phyloP scores from a whole-genome alignment of 1,140 invertebrate species.

The Nixonia krombeini region DNA sequence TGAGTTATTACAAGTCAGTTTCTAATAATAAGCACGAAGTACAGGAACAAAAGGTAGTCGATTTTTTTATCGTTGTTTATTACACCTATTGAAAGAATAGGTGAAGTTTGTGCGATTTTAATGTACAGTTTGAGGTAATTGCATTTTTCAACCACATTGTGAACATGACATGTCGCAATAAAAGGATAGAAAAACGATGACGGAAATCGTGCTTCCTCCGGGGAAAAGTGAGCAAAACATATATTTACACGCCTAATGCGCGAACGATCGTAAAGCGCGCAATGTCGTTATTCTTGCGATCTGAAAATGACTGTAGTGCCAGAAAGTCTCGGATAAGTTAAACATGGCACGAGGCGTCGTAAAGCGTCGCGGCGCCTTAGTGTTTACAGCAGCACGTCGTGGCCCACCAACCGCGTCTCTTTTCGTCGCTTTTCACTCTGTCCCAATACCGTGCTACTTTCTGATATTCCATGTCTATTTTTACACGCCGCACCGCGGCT shows the following conservation, averaged over 20 bases:
- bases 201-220: too few species aligned
- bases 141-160: too few species aligned
- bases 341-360: slow-evolving; percentile 65
- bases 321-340: slow-evolving; percentile 64
- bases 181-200: slow-evolving; percentile 36
- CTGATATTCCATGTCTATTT: slow-evolving; percentile 41
- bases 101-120: too few species aligned
- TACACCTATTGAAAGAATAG: too few species aligned
- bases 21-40: too few species aligned
- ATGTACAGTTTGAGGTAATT: too few species aligned
- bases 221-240: slow-evolving; percentile 40
- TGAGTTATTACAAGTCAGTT: too few species aligned
- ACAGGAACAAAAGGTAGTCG: too few species aligned
- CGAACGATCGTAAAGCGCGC: slow-evolving; percentile 44
- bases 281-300: slow-evolving; percentile 55
- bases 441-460: slow-evolving; percentile 26
- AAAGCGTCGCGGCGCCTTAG: slow-evolving; percentile 68
- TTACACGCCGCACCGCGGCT: slow-evolving; percentile 21
- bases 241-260: slow-evolving; percentile 31
- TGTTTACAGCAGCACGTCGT: slow-evolving; percentile 64
- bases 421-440: slow-evolving; percentile 46
- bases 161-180: too few species aligned
- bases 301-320: slow-evolving; percentile 58
- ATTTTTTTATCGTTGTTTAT: too few species aligned
- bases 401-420: slow-evolving; percentile 62